These are phyloP conservation scores for Apocrypta bakeri DNA, from an alignment of 1,140 invertebrate genomes.

Conservation along the genomic window DNA sequence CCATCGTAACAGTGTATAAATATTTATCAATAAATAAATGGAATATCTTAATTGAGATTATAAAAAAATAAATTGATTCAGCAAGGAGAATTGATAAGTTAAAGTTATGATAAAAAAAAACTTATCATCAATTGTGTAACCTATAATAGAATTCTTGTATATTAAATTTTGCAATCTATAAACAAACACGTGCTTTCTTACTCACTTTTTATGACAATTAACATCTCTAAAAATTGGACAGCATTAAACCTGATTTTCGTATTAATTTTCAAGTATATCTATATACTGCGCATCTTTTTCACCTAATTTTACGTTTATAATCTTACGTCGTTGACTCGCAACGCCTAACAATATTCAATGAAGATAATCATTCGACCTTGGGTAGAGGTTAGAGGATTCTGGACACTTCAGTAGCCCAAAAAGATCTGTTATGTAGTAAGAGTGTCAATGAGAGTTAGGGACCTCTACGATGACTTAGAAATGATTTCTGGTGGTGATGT, in stretches of 20 bases:
- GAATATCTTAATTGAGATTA: conserved; percentile 28
- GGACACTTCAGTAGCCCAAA: conserved; percentile 58
- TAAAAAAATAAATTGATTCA: conserved; percentile 37
- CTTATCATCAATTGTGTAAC: conserved; percentile 22
- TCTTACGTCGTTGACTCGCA: conserved; percentile 59
- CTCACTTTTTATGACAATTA: conserved; percentile 43
- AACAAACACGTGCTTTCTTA: conserved; percentile 52
- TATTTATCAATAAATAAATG: conserved; percentile 44
- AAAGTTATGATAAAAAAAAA: conserved; percentile 42
- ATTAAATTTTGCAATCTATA: conserved; percentile 43
- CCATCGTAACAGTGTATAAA: conserved; percentile 31
- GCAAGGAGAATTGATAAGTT: conserved; percentile 33
- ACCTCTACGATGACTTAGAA: conserved; percentile 70
- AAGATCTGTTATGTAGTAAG: conserved; percentile 55
- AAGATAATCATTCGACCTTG: conserved; percentile 61
- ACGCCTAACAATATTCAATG: conserved; percentile 63
- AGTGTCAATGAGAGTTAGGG: conserved; percentile 26
- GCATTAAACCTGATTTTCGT: conserved; percentile 48
- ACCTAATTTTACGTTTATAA: conserved; percentile 64
- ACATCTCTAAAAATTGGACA: conserved; percentile 44
- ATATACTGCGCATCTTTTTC: conserved; percentile 51
- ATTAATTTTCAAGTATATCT: conserved; percentile 42
- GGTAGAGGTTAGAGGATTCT: conserved; percentile 53
- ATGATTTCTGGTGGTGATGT: conserved; percentile 63
- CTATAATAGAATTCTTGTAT: conserved; percentile 36